Base-by-base conservation (phyloP, 2,113 vertebrate genomes). In the Scopus umbretta region DNA sequence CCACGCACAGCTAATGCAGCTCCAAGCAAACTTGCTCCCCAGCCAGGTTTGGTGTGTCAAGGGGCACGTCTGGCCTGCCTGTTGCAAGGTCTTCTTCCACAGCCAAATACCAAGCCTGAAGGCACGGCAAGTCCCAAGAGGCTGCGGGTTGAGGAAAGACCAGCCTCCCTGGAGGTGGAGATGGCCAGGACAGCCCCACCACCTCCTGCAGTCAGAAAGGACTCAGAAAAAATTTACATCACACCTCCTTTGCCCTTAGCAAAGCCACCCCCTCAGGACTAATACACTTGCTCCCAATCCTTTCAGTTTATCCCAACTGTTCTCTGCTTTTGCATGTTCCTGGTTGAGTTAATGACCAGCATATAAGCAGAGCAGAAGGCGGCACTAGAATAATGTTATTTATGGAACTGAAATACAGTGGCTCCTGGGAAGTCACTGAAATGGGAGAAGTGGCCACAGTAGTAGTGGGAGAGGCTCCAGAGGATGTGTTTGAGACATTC, bases 241-340 rank as follows among this genome's bases (percentile, higher is more conserved):
- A 34, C 26, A 30, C 7, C 5, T 80, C 20, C 32, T 70, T 26
- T 91, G 72, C 43, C n/a, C 21, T 72, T 80, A 59, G 56, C 20
- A 88, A 79, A 75, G 50, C 11, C 55, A 73, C 22, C 32, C 1
- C 5, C 55, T 47, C n/a, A 17, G 55, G 59, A 73, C n/a, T 36
- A 66, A 61, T 10, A 66, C 0, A 1, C 16, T 29, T 58, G 30
- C 19, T 90, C 9, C 10, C 0, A 1, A 18, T 49, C 13, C 27
- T n/a, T 80, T 91, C 32, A 61, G 21, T 71, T 87, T n/a, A 65
- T 49, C 25, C 17, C 23, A 74, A 21, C 9, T 1, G 1, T 36
- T 50, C 34, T 23, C 47, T 73, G 70, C 16, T 88, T 52, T 22
- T 36, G 34, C 49, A 9, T 30, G 27, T 23, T 92, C 40, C 16